Evolutionary conservation across 2,888 invertebrate genomes (phyloP), one percentile per base, ranked within the genome.

Genomic region (Synanthedon andrenaeformis): DNA sequence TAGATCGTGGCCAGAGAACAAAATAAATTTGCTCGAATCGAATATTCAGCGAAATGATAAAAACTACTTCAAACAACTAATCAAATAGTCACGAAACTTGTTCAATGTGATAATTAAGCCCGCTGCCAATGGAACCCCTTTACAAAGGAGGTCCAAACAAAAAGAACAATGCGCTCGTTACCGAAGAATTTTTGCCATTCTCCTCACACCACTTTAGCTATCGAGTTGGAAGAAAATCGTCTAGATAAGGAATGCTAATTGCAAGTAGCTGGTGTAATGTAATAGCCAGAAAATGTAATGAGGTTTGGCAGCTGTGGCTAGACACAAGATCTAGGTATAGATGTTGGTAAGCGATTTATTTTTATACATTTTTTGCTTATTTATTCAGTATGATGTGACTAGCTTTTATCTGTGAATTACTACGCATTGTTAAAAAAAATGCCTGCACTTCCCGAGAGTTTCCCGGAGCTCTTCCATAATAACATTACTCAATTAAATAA

Each of bases 81-180:
- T 72, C 70, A 67, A 71, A 70, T 68, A 65, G 60, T 67, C 65
- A 62, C 67, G 65, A 67, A 74, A 74, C 66, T 74, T 69, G 65
- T 70, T 72, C 73, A 74, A 75, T 76, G 68, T 69, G 60, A 74
- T 78, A 77, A 78, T 79, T 77, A 76, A 72, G 70, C 67, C 69
- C 59, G 59, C 60, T 55, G 59, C 57, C 64, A 66, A 64, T 64
- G 65, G 65, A 72, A 71, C 74, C 76, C 23, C 76, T 74, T 76
- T 69, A 73, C 72, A 76, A 72, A 74, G 70, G 69, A 74, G 66
- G 64, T 61, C 72, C 72, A 79, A 79, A 80, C 77, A 81, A 81
- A 77, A 80, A 79, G 72, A 71, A 82, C 82, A 83, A 82, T 81
- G 72, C 67, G 69, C 74, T 82, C 76, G 76, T 82, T 82, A 82